phyloP scores from a whole-genome alignment of 2,113 vertebrate genomes.

The Odocoileus virginianus region DNA sequence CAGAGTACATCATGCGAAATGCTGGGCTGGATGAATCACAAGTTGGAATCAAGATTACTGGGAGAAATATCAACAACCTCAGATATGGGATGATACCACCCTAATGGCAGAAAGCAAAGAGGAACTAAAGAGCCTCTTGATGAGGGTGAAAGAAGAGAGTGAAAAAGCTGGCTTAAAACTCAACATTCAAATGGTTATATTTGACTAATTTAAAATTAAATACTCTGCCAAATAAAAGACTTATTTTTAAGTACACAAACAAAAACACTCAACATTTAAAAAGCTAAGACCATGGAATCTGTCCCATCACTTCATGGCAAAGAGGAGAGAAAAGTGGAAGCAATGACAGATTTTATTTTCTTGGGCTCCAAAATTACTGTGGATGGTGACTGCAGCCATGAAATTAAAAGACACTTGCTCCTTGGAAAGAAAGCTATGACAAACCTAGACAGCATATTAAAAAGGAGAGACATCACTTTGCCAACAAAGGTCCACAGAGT shows the following conservation, averaged over 20 bases:
- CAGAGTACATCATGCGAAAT: not conserved
- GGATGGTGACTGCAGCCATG: not conserved
- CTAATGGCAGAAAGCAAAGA: not conserved
- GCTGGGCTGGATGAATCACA: not conserved
- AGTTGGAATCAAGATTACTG: not conserved
- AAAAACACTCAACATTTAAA: not conserved
- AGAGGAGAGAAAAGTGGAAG: not conserved
- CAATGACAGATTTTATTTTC: not conserved
- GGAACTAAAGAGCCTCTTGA: not conserved
- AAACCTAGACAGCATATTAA: not conserved
- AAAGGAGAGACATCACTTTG: not conserved
- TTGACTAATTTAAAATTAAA: constrained; percentile 10
- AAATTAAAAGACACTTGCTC: not conserved
- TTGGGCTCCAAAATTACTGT: not conserved
- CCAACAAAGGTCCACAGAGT: not conserved
- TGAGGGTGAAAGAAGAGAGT: not conserved
- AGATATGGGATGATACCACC: not conserved
- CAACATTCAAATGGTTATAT: not conserved
- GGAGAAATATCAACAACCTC: not conserved
- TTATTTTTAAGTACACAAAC: not conserved
- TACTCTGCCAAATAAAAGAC: not conserved
- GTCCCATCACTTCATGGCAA: not conserved
- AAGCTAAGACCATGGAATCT: not conserved
- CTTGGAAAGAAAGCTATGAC: not conserved
- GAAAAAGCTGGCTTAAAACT: not conserved